These are phyloP conservation scores for Vicugna pacos DNA, from an alignment of 2,113 vertebrate species.

Conservation along the genomic window DNA sequence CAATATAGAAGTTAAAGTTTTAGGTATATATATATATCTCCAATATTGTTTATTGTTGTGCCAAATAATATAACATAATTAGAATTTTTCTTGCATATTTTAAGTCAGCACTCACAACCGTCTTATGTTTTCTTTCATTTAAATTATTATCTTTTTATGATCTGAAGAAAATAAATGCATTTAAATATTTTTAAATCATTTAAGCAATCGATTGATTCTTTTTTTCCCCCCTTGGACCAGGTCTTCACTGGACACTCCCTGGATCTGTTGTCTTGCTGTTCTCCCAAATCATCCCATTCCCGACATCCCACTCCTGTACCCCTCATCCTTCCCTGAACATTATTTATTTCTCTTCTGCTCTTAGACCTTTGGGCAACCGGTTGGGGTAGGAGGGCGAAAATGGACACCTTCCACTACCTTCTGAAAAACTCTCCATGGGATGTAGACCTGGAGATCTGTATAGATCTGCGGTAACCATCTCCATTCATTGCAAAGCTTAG, in stretches of 20 bases:
- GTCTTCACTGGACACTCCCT: no score
- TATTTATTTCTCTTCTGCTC: neutral
- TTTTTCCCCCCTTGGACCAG: neutral
- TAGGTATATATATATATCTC: neutral
- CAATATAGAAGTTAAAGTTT: neutral
- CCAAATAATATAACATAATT: neutral
- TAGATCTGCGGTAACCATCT: neutral
- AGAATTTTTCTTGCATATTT: neutral
- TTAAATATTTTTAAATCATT: neutral
- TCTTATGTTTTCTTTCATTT: neutral
- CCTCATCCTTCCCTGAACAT: no score
- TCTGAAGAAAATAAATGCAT: neutral
- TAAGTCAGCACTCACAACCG: neutral
- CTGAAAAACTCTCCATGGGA: neutral
- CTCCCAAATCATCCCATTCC: neutral
- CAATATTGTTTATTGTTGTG: neutral
- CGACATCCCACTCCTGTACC: no score
- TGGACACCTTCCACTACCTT: neutral
- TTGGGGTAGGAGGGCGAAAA: rapidly evolving
- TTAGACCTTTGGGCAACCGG: neutral
- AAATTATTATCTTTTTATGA: neutral
- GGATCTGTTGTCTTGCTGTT: rapidly evolving
- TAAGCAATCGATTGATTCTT: neutral
- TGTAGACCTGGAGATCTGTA: neutral
- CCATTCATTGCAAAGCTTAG: neutral